Conservation (phyloP, 2,888 invertebrate species). For the Bugulina stolonifera region DNA sequence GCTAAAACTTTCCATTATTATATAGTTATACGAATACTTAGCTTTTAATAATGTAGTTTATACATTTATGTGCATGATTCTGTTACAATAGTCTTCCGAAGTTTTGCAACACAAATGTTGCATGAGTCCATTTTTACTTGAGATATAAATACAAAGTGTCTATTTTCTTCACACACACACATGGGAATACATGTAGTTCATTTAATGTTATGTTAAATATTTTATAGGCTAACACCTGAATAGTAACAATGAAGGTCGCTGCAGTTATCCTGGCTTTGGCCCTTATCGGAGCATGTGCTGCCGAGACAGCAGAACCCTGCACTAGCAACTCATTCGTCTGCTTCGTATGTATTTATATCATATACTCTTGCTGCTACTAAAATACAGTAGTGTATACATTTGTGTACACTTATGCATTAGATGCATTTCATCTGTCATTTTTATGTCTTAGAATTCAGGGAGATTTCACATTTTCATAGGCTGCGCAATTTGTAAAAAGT, state of each 20-base stretch:
- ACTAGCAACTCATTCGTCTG: constrained; percentile 13
- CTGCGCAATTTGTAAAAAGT: no score
- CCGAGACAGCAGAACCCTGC: not conserved
- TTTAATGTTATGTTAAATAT: no score
- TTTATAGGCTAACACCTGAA: not conserved
- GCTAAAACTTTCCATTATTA: no score
- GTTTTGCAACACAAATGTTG: no score
- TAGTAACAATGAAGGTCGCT: constrained; percentile 13
- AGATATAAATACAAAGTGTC: no score
- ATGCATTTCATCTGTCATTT: not conserved
- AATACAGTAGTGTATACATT: not conserved
- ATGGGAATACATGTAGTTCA: no score
- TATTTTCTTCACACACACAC: no score
- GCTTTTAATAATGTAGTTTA: no score
- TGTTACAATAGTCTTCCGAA: no score
- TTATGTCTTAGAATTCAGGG: not conserved
- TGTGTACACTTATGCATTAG: not conserved
- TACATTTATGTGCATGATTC: no score
- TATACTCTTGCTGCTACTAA: not conserved
- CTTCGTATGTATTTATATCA: constrained; percentile 1
- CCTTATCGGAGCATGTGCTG: constrained; percentile 10
- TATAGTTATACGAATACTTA: no score
- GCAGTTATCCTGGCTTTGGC: constrained; percentile 17
- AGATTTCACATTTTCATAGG: not conserved
- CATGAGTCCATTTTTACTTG: no score